Base-by-base conservation (phyloP, 2,113 vertebrate species). In the Dolichallabes microphthalmus region DNA sequence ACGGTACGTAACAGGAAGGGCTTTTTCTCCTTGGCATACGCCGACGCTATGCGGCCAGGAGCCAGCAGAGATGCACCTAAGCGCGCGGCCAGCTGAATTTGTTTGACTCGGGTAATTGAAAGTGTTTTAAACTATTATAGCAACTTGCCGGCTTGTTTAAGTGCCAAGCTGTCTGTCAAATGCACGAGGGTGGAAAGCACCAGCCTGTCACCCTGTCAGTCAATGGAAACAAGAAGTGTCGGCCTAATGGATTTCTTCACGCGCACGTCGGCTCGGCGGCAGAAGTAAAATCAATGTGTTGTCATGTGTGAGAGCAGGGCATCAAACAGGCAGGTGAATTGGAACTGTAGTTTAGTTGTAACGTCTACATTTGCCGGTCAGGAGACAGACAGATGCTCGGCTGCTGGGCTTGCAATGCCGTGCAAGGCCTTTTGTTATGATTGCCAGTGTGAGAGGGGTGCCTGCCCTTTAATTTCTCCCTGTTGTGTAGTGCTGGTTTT, bases 71-170 rank as follows among this genome's bases (percentile, higher is more conserved):
- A 92, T 90, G 89, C 92, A 76, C 95, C 96, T 94, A 93, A 92
- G 95, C 94, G 92, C 95, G 96, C 92, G 96, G 86, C 95, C 96
- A 95, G 96, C 94, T 95, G 97, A 95, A 96, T 98, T 97, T 98
- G 97, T 98, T 99, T 98, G 98, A 99, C 98, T 98, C 95, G 94
- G 96, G 96, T 99, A 99, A 99, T 98, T 98, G 97, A 99, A 98
- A 98, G 97, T 98, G 97, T 98, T 99, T 98, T 97, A 97, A 98
- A 98, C 97, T 97, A 98, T 99, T 98, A 99, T 97, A 97, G 97
- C 97, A 97, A 96, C 96, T 96, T 96, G 96, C 97, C 96, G 96
- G 97, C 97, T 99, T 99, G 97, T 99, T 99, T 99, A 97, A 98
- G 95, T 98, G 97, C 98, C 96, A 95, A 96, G 94, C 97, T 98